Conservation (phyloP, 2,888 invertebrate species). For the Phrixothrix hirtus region DNA sequence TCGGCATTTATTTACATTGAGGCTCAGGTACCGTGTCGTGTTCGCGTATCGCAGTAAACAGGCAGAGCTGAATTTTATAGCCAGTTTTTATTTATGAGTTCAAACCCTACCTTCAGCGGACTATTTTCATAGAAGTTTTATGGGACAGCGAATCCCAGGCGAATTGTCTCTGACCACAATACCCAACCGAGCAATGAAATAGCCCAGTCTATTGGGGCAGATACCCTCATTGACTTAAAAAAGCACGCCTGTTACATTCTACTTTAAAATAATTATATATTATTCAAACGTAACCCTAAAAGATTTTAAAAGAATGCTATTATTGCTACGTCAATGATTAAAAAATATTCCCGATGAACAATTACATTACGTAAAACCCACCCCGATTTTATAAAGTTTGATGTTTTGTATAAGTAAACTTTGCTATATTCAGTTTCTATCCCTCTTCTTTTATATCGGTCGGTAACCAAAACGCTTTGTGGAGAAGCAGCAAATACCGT, state of each 20-base stretch:
- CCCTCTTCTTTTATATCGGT: constrained; percentile 8
- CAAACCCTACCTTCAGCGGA: constrained; percentile 39
- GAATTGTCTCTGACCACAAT: constrained; percentile 35
- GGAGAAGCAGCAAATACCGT: constrained; percentile 15
- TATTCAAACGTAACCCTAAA: no score
- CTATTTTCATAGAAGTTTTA: constrained; percentile 44
- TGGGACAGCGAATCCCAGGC: constrained; percentile 38
- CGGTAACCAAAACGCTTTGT: constrained; percentile 8
- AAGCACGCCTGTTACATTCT: background rate
- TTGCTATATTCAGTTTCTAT: background rate
- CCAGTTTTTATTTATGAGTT: constrained; percentile 39
- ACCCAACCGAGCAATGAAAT: constrained; percentile 10
- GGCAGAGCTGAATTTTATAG: constrained; percentile 34
- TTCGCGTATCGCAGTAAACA: constrained; percentile 33
- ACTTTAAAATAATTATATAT: no score
- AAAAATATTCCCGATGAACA: background rate
- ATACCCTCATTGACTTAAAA: constrained; percentile 6
- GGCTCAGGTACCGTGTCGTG: constrained; percentile 33
- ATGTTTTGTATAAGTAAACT: background rate
- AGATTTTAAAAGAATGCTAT: no score
- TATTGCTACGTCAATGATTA: no score
- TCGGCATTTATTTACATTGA: constrained; percentile 29
- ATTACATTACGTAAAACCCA: background rate
- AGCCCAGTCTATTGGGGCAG: constrained; percentile 4
- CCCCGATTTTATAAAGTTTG: background rate